Evolutionary conservation across 2,888 invertebrate species (phyloP).

Genomic region (Leptinotarsa rubiginosa): DNA sequence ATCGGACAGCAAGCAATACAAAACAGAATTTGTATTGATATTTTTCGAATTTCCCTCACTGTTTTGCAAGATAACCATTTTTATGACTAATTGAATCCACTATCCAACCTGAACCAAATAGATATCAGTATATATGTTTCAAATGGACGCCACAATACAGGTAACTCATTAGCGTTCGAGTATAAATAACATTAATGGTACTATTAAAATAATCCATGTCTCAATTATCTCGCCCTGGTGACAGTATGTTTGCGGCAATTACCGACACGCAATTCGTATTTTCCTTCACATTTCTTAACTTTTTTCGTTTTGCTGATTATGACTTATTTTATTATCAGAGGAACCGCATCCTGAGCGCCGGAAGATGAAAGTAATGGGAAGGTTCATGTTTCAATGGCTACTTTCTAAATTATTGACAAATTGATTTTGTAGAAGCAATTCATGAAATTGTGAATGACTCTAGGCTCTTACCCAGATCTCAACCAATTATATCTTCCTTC

Average conservation of each 20-base stretch:
- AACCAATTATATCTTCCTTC: too few relatives aligned
- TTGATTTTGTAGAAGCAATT: too few relatives aligned
- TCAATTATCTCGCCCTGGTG: conserved; percentile 49
- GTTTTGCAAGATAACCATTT: too few relatives aligned
- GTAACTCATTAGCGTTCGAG: conserved; percentile 42
- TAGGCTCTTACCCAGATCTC: too few relatives aligned
- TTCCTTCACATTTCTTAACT: conserved; percentile 37
- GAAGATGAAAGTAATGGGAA: neutral
- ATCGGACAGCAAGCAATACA: too few relatives aligned
- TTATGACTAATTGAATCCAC: too few relatives aligned
- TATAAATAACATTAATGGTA: conserved; percentile 41
- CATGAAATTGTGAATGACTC: too few relatives aligned
- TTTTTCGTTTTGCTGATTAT: conserved; percentile 28
- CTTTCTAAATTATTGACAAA: too few relatives aligned
- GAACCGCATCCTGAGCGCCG: neutral
- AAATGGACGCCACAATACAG: conserved; percentile 20
- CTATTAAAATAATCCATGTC: conserved; percentile 48
- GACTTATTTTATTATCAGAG: conserved; percentile 7
- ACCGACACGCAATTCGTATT: conserved; percentile 49
- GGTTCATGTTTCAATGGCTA: neutral
- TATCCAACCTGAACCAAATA: neutral
- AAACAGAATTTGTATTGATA: too few relatives aligned
- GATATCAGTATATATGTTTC: neutral
- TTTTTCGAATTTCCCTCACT: too few relatives aligned
- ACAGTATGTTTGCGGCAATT: conserved; percentile 51